Base-by-base conservation (phyloP, 2,113 vertebrate species). In the Cephalopterus ornatus region DNA sequence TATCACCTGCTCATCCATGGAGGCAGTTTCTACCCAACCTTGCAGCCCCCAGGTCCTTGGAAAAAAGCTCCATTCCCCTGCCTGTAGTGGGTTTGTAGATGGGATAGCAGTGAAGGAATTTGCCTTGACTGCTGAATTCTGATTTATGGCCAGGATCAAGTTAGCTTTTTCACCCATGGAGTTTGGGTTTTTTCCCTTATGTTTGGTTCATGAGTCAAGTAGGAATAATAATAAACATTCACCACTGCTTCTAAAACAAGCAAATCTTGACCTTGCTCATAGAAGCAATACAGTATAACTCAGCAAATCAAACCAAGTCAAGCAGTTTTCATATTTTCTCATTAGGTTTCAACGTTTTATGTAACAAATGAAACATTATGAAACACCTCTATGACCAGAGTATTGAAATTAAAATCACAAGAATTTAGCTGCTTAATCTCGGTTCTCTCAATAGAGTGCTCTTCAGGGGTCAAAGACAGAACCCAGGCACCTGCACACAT, bases 81-180 rank as follows among this genome's bases (percentile, higher is more conserved):
- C 5, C 11, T 68, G 17, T 12, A n/a, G 12, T 72, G 33, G 30
- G 17, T 68, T 65, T 86, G 10, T n/a, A 61, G 9, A 6, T 21
- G 5, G 14, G 9, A 49, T 20, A 50, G 8, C 5, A 63, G n/a
- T 9, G 22, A 93, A 61, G 20, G 8, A 39, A 5, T 35, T 61
- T 59, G 23, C 5, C 35, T 87, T 44, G 24, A 72, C 23, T 72
- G 21, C 7, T 62, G 33, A 81, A 55, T 52, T 66, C 23, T 66
- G 35, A 27, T 56, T 91, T 35, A 58, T 26, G 14, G 6, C 59
- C 59, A 83, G 12, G 8, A 62, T 19, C 5, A 66, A 39, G 16
- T 33, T 41, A 3, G 1, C 17, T 41, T 53, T 80, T 46, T 12
- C 35, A 39, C 5, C 2, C 3, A 2, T 8, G 1, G 42, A 8